Evolutionary conservation across 2,888 invertebrate species (phyloP).

Genomic region (Endomychus coccineus): DNA sequence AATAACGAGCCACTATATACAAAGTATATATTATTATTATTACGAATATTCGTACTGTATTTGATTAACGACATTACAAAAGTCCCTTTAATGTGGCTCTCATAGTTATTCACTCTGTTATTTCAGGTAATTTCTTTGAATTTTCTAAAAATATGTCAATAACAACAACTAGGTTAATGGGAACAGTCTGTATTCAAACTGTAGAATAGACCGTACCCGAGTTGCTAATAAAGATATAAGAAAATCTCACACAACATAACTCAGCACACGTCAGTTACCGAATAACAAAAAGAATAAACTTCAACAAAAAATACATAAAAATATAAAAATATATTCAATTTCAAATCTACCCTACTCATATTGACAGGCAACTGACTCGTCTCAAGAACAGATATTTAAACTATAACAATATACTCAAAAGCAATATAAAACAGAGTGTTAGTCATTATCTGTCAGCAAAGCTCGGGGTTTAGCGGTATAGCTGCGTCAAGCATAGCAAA

Average conservation of each 20-base stretch:
- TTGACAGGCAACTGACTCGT: conserved; percentile 37
- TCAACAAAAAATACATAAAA: conserved; percentile 36
- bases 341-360: conserved; percentile 28
- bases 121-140: conserved; percentile 41
- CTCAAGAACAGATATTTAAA: conserved; percentile 32
- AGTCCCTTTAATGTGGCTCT: conserved; percentile 36
- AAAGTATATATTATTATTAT: conserved; percentile 27
- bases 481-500: conserved; percentile 28
- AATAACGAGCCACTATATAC: conserved; percentile 46
- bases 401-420: conserved; percentile 32
- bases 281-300: conserved; percentile 29
- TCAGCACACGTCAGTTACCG: conserved; percentile 13
- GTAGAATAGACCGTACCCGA: conserved; percentile 7
- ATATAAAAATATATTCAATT: conserved; percentile 36
- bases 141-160: conserved; percentile 43
- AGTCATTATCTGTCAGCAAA: conserved; percentile 38
- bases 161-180: conserved; percentile 44
- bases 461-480: conserved; percentile 35
- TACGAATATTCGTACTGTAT: conserved; percentile 29
- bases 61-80: conserved; percentile 28
- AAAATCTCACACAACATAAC: conserved; percentile 9
- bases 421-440: conserved; percentile 31
- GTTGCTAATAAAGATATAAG: conserved; percentile 13
- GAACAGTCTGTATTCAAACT: conserved; percentile 27
- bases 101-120: conserved; percentile 39